These are phyloP conservation scores for Metridium senile DNA, from an alignment of 92 coral and sea anemone species.

Conservation along the genomic window DNA sequence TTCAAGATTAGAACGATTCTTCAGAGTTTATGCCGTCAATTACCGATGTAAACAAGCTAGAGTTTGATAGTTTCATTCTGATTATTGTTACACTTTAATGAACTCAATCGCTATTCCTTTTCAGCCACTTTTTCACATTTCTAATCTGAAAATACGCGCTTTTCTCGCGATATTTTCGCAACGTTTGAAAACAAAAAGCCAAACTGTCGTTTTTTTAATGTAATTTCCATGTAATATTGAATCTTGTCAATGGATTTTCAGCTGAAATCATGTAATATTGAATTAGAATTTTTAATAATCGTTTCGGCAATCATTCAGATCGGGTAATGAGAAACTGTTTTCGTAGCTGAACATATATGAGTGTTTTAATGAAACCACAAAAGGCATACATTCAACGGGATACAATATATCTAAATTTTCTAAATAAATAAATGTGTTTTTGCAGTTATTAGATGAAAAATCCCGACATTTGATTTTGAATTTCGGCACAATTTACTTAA, in stretches of 20 bases:
- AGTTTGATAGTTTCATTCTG: background rate
- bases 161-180: too few species aligned
- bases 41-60: conserved; percentile 18
- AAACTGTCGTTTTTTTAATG: background rate
- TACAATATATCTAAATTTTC: background rate
- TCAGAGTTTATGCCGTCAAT: conserved; percentile 31
- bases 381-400: background rate
- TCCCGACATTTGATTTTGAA: background rate
- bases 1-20: conserved; percentile 28
- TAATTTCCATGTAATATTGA: conserved; percentile 3
- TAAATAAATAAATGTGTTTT: background rate
- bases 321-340: conserved; percentile 17
- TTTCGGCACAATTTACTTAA: too few species aligned
- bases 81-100: background rate
- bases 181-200: background rate
- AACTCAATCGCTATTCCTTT: too few species aligned
- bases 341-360: conserved; percentile 34
- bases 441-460: background rate
- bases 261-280: conserved; percentile 13
- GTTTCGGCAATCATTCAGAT: conserved; percentile 5
- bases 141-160: too few species aligned
- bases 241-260: conserved; percentile 9
- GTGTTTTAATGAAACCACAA: conserved; percentile 23
- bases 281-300: conserved; percentile 27
- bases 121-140: too few species aligned